phyloP scores from a whole-genome alignment of 2,113 vertebrate species.

The Lophura nycthemera region DNA sequence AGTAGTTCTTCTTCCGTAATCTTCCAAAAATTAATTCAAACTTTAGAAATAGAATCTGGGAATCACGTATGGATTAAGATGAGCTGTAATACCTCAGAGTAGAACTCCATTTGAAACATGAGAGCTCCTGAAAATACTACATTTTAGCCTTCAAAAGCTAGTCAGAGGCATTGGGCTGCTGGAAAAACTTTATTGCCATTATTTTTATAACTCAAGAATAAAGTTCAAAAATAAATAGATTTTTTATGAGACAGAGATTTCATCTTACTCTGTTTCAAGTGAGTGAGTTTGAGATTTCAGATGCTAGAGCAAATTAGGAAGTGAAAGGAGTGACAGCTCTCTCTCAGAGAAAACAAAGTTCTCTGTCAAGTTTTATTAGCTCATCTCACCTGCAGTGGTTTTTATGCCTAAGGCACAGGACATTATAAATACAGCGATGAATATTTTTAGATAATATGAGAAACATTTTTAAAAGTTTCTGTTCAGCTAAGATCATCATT shows the following conservation, averaged over 20 bases:
- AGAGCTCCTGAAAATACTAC: background rate
- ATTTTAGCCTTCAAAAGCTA: background rate
- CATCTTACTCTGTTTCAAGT: constrained; percentile 8
- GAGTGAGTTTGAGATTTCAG: constrained; percentile 38
- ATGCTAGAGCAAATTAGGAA: background rate
- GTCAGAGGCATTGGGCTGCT: background rate
- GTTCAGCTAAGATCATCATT: constrained; percentile 57
- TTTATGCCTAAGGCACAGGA: constrained; percentile 15
- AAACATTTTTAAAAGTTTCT: constrained; percentile 63
- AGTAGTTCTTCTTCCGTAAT: background rate
- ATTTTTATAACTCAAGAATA: background rate
- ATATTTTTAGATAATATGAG: constrained; percentile 57
- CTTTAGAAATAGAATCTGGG: background rate
- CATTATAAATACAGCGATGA: constrained; percentile 48
- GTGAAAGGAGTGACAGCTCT: background rate
- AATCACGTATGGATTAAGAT: background rate
- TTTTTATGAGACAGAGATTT: background rate
- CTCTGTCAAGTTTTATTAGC: constrained; percentile 56
- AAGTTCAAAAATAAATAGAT: background rate
- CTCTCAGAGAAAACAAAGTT: constrained; percentile 32
- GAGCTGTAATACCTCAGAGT: background rate
- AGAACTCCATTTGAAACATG: background rate
- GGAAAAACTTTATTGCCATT: background rate
- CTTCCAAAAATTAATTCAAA: background rate
- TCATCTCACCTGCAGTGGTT: constrained; percentile 38